Conservation (phyloP, 2,113 vertebrate species). For the Leuciscus idus region DNA sequence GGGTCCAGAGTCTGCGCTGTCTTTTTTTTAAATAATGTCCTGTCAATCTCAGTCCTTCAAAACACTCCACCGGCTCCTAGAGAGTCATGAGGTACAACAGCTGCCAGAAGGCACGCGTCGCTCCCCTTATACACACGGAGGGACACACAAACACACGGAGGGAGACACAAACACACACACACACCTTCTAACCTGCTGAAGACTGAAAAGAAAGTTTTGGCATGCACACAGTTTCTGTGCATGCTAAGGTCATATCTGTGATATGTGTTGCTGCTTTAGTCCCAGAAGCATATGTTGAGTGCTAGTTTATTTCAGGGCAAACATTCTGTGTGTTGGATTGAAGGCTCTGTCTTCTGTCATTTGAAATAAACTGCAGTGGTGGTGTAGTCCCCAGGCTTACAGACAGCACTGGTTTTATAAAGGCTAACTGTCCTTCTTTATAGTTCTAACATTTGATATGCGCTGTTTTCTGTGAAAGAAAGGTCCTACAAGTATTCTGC, state of each 20-base stretch:
- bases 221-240: background rate
- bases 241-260: slow-evolving; percentile 18
- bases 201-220: slow-evolving; percentile 1
- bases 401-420: slow-evolving; percentile 45
- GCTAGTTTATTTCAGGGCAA: slow-evolving; percentile 46
- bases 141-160: background rate
- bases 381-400: slow-evolving; percentile 17
- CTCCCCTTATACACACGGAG: background rate
- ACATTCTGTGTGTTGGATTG: slow-evolving; percentile 29
- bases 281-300: slow-evolving; percentile 40
- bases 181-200: slow-evolving; percentile 13
- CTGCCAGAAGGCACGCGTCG: slow-evolving; percentile 59
- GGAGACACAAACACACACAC: background rate
- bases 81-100: slow-evolving; percentile 70
- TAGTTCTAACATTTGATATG: slow-evolving; percentile 41
- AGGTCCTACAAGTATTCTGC: background rate
- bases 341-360: slow-evolving; percentile 45
- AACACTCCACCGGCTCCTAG: slow-evolving; percentile 67
- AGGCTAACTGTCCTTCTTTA: slow-evolving; percentile 37
- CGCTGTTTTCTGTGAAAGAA: background rate
- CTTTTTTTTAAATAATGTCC: slow-evolving; percentile 72
- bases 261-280: background rate
- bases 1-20: background rate
- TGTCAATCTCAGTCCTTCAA: slow-evolving; percentile 71
- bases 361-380: slow-evolving; percentile 38